Evolutionary conservation across 23 tunicate genomes (phyloP), one percentile per base, ranked within the genome.

Genomic region (Botrylloides violaceus): DNA sequence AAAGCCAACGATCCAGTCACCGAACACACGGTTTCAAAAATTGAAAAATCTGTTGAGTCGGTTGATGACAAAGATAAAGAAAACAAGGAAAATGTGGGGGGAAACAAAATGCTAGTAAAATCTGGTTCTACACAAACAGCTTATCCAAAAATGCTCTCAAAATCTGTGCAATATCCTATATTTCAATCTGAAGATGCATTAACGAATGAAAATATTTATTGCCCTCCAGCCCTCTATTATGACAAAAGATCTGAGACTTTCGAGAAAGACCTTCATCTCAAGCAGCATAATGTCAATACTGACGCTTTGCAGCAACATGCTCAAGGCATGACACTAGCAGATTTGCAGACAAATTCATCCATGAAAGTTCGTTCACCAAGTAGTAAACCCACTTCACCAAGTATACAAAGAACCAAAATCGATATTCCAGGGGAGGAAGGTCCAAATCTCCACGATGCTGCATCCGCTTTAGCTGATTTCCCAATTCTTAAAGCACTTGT

Each of bases 181-280:
- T 30, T 56, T 20, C 9, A 35, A n/a, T 27, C 12, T 25, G 74
- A 2, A 37, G 74, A 26, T 5, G 0, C 26, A 2, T 19, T 39
- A 35, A 24, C 74, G 4, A 37, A 39, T 6, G 74, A 68, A 43
- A 68, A 68, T 22, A 68, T 43, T 22, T 68, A 32, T 28, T 68
- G 74, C n/a, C 74, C 74, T 43, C 74, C 74, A 1, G 74, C 74
- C 21, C 29, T 68, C 4, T 68, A 22, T 43, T 68, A 68, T 26
- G 58, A 68, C n/a, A 68, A 36, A 37, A 68, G 37, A 24, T 37
- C 56, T 23, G 74, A 68, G 22, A 28, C 58, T 3, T 25, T 63
- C 4, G 70, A 63, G 29, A 63, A 33, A 31, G 33, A 28, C 6
- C 29, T 15, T 4, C 33, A 29, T 9, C 34, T 27, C 35, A 63